phyloP scores from a whole-genome alignment of 2,888 invertebrate genomes.

The Hofmannophila pseudospretella region DNA sequence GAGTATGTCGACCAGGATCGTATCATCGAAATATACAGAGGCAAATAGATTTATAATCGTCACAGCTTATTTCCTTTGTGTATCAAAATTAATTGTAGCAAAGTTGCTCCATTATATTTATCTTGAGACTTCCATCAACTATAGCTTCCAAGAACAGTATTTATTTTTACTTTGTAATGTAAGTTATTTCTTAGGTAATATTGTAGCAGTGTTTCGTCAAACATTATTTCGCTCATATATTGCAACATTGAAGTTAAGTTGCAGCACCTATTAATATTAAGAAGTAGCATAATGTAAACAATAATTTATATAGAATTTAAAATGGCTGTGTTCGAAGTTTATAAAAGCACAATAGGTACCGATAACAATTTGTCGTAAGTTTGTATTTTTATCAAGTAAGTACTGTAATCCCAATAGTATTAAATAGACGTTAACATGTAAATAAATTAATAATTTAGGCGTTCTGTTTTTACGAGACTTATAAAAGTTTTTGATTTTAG shows the following conservation, averaged over 20 bases:
- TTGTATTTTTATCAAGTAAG: conserved; percentile 64
- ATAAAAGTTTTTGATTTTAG: no score
- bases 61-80: neutral
- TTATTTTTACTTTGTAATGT: conserved; percentile 4
- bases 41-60: conserved; percentile 80
- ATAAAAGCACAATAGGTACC: conserved; percentile 55
- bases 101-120: neutral
- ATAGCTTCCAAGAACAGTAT: conserved; percentile 6
- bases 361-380: conserved; percentile 36
- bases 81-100: neutral
- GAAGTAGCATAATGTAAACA: conserved; percentile 10
- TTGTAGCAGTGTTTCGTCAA: neutral
- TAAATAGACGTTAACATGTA: neutral
- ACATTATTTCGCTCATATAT: neutral
- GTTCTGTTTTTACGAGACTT: no score
- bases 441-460: neutral
- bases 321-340: conserved; percentile 74
- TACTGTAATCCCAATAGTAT: conserved; percentile 11
- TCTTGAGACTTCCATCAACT: conserved; percentile 6
- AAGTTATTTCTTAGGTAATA: neutral
- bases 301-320: conserved; percentile 53
- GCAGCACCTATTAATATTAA: neutral
- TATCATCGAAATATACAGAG: conserved; percentile 95
- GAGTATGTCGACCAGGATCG: conserved; percentile 98
- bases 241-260: neutral